These are phyloP conservation scores for Bergia puertoricense DNA, from an alignment of 92 coral and sea anemone genomes.

Conservation along the genomic window DNA sequence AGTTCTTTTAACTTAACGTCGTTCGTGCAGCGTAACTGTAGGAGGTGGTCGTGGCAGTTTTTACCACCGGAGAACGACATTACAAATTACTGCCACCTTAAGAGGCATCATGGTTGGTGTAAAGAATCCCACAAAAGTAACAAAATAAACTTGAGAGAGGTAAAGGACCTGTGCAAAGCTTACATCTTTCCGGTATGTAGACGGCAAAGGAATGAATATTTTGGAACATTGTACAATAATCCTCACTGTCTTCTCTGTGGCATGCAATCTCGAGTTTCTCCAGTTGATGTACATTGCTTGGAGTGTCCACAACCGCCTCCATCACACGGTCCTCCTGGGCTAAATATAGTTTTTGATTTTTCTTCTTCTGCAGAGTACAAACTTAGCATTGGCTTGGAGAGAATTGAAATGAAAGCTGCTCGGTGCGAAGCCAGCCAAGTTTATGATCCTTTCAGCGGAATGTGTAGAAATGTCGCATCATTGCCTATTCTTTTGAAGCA, in stretches of 20 bases:
- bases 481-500: background rate
- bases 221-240: background rate
- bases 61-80: background rate
- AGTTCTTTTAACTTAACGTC: background rate
- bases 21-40: background rate
- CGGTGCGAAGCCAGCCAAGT: background rate
- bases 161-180: background rate
- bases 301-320: background rate
- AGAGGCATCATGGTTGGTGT: background rate
- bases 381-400: background rate
- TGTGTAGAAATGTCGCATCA: background rate
- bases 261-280: background rate
- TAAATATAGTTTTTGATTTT: background rate
- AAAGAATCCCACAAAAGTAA: background rate
- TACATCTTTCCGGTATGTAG: background rate
- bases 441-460: background rate
- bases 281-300: background rate
- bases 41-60: background rate
- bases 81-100: background rate
- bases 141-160: background rate
- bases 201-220: background rate
- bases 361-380: background rate
- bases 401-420: background rate
- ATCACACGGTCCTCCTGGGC: background rate
- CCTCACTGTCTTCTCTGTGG: conserved; percentile 11